Evolutionary conservation across 2,888 invertebrate species (phyloP).

Genomic region (Hypomecis punctinalis): DNA sequence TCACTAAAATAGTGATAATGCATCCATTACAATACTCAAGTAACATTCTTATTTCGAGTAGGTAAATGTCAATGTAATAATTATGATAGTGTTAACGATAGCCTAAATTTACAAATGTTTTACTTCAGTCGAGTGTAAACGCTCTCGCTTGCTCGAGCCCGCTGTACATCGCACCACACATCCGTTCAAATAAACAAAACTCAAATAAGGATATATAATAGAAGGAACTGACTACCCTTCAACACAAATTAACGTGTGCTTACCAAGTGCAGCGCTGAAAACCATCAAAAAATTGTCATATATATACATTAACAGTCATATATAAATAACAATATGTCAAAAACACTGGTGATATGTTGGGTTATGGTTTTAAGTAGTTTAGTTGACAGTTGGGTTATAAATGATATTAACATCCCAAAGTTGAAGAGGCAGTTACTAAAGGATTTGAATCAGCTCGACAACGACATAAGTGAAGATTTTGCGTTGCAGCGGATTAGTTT

Average conservation of each 20-base stretch:
- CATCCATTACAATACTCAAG: too few species aligned
- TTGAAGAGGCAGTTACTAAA: neutral
- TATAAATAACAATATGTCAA: too few species aligned
- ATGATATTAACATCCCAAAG: slow-evolving; percentile 34
- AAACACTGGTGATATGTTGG: neutral
- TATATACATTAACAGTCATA: too few species aligned
- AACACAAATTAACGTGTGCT: slow-evolving; percentile 25
- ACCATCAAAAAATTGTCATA: too few species aligned
- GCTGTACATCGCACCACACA: slow-evolving; percentile 19
- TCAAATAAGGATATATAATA: slow-evolving; percentile 45
- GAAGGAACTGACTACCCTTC: slow-evolving; percentile 29
- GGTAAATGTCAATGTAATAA: too few species aligned
- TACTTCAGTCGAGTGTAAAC: neutral
- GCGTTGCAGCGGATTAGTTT: slow-evolving; percentile 48
- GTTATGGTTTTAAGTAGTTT: slow-evolving; percentile 21
- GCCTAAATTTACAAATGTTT: neutral
- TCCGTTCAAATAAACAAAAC: slow-evolving; percentile 42
- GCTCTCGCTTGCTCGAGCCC: slow-evolving; percentile 7
- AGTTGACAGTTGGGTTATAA: slow-evolving; percentile 45
- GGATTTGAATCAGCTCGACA: slow-evolving; percentile 10
- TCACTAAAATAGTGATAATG: too few species aligned
- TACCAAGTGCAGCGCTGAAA: slow-evolving; percentile 10
- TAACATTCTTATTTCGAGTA: too few species aligned
- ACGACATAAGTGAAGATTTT: slow-evolving; percentile 19
- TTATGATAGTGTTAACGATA: too few species aligned